A percentile compares a stretch with the other conserved stretches of the same genome.
Evolutionary conservation across 2,888 invertebrate species (phyloP).

Genomic region (Torymus aiolomorphi): DNA sequence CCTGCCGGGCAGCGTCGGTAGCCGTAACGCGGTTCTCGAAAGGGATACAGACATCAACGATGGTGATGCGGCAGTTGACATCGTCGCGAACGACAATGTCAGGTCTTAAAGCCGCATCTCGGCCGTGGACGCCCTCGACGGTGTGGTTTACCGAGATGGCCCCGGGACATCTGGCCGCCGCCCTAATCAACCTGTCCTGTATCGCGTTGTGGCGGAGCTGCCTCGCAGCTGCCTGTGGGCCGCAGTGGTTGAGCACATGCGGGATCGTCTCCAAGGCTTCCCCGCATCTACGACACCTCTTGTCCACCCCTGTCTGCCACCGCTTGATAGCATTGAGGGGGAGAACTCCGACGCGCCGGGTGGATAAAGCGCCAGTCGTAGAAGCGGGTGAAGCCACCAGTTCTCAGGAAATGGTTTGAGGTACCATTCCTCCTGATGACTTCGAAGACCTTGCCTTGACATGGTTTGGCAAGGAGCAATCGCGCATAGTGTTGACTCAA

Average conservation of each 20-base stretch:
- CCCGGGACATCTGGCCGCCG: slow-evolving; percentile 44
- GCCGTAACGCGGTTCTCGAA: slow-evolving; percentile 66
- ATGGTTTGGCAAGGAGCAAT: slow-evolving; percentile 52
- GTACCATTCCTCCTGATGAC: slow-evolving; percentile 47
- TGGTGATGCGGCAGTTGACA: slow-evolving; percentile 52
- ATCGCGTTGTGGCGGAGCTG: slow-evolving; percentile 62
- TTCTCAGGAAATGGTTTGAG: slow-evolving; percentile 66
- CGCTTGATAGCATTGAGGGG: slow-evolving; percentile 56
- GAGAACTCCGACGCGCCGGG: slow-evolving; percentile 61
- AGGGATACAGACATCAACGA: slow-evolving; percentile 66
- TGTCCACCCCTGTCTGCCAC: slow-evolving; percentile 56
- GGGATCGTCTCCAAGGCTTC: slow-evolving; percentile 60
- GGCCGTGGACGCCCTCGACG: slow-evolving; percentile 51
- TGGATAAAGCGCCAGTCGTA: slow-evolving; percentile 73
- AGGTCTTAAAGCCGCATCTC: slow-evolving; percentile 49
- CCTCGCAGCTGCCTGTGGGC: slow-evolving; percentile 63
- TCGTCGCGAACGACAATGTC: slow-evolving; percentile 61
- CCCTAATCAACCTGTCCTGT: slow-evolving; percentile 59
- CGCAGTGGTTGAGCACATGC: slow-evolving; percentile 68
- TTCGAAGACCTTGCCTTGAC: slow-evolving; percentile 65
- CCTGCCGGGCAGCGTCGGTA: slow-evolving; percentile 59
- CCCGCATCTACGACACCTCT: slow-evolving; percentile 65
- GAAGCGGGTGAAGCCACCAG: slow-evolving; percentile 37
- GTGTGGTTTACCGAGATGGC: slow-evolving; percentile 54
- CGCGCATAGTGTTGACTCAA: too few species aligned